Conservation (phyloP, 2,888 invertebrate genomes). For the Drosophila neutralis region DNA sequence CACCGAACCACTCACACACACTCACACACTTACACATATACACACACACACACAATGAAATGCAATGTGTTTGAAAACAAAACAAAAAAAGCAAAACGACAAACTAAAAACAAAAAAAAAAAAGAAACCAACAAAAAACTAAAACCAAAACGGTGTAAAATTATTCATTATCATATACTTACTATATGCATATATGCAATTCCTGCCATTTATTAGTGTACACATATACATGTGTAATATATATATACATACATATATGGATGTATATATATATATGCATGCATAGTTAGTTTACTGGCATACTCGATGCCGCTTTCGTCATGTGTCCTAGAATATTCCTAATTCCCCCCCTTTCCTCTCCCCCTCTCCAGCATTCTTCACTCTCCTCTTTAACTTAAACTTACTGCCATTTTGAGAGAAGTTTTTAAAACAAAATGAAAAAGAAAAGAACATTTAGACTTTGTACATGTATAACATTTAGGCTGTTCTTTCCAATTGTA, state of each 20-base stretch:
- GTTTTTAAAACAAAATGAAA: slow-evolving; percentile 61
- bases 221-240: slow-evolving; percentile 10
- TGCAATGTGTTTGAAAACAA: slow-evolving; percentile 59
- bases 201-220: slow-evolving; percentile 66
- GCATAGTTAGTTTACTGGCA: slow-evolving; percentile 22
- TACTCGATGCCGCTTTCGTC: slow-evolving; percentile 22
- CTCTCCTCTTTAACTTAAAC: slow-evolving; percentile 55
- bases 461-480: slow-evolving; percentile 77
- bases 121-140: slow-evolving; percentile 44
- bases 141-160: slow-evolving; percentile 54
- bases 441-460: slow-evolving; percentile 66
- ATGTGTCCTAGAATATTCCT: not conserved
- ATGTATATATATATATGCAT: slow-evolving; percentile 18
- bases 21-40: too few relatives aligned
- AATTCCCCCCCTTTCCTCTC: not conserved
- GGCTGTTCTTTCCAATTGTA: slow-evolving; percentile 70
- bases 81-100: slow-evolving; percentile 38
- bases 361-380: not conserved
- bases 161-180: slow-evolving; percentile 51
- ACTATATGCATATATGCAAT: slow-evolving; percentile 51
- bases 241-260: slow-evolving; percentile 12
- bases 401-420: slow-evolving; percentile 75
- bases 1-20: not conserved
- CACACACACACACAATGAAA: not conserved
- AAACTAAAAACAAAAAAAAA: slow-evolving; percentile 31